phyloP scores from a whole-genome alignment of 2,797 vertebrate genomes.

The Apogon hyalosoma region DNA sequence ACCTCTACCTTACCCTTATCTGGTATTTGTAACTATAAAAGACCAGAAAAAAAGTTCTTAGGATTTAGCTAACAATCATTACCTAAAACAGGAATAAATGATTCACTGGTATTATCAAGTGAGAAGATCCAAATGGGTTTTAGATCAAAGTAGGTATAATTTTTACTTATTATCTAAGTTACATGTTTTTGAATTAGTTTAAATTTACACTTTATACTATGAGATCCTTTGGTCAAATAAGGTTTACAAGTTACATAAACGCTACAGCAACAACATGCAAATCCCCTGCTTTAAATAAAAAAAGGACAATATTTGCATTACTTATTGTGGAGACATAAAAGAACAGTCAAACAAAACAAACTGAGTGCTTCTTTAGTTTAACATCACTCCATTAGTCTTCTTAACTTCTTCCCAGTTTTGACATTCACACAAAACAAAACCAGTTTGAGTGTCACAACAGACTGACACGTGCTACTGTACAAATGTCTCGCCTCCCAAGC shows the following conservation, averaged over 20 bases:
- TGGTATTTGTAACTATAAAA: slow-evolving; percentile 20
- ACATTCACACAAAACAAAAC: not conserved
- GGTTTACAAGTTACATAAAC: slow-evolving; percentile 19
- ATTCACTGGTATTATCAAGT: slow-evolving; percentile 6
- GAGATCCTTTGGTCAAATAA: no score
- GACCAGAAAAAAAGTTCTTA: not conserved
- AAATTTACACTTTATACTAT: no score
- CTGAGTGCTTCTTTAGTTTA: not conserved
- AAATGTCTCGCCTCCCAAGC: no score
- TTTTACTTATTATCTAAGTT: not conserved
- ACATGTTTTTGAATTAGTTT: no score
- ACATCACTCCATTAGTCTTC: not conserved
- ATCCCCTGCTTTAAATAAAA: slow-evolving; percentile 30
- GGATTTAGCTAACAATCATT: slow-evolving; percentile 36
- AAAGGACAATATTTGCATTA: slow-evolving; percentile 45
- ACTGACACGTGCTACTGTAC: no score
- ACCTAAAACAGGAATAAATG: slow-evolving; percentile 15
- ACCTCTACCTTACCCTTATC: slow-evolving; percentile 16
- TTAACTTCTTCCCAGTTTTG: not conserved
- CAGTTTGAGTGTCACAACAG: no score
- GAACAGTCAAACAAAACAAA: not conserved
- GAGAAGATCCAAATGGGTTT: not conserved
- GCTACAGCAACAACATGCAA: slow-evolving; percentile 36
- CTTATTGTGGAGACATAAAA: not conserved
- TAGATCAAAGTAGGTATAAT: not conserved